Evolutionary conservation across 2,797 vertebrate genomes (phyloP), one percentile per base, ranked within the genome.

Genomic region (Jordanella pulchra): DNA sequence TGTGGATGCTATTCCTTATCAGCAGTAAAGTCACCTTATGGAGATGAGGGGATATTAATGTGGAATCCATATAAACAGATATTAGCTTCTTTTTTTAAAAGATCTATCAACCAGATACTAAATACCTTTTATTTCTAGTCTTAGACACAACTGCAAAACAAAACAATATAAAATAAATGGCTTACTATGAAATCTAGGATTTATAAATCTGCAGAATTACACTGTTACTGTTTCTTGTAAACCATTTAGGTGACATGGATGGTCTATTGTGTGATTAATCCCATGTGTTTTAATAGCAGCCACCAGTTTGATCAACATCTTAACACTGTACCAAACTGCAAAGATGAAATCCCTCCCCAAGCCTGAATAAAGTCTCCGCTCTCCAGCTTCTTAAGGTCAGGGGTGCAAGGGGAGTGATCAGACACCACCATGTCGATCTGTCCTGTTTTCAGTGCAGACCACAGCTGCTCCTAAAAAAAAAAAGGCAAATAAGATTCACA

Each of bases 361-460:
- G 95, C 95, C 83, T 93, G 87, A n/a, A 78, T 89, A 80, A 96
- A 96, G 89, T 96, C 93, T 18, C 95, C 95, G 28, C 75, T 90
- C 1, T 94, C 87, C 77, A 93, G 71, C 61, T 84, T 92, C 89
- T 95, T 96, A 50, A 95, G 90, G 23, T 96, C 92, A 0, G 92
- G 88, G 12, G 93, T 95, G 80, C 95, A 96, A 44, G 96, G 94
- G 0, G 94, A 95, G 76, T 96, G 96, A 78, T 96, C 95, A 2
- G 96, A 96, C 73, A 96, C 94, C 53, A 96, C 95, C 95, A 96
- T 95, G 89, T 96, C 95, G 27, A 96, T 96, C 27, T 94, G 89
- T 10, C 94, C 92, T 32, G 84, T 81, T 84, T 89, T 92, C 54
- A 96, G 86, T 0, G 95, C 95, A 3, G 85, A 86, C 95, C 95